These are phyloP conservation scores for Toxonevra muliebris DNA, from an alignment of 2,888 invertebrate genomes.

Conservation along the genomic window DNA sequence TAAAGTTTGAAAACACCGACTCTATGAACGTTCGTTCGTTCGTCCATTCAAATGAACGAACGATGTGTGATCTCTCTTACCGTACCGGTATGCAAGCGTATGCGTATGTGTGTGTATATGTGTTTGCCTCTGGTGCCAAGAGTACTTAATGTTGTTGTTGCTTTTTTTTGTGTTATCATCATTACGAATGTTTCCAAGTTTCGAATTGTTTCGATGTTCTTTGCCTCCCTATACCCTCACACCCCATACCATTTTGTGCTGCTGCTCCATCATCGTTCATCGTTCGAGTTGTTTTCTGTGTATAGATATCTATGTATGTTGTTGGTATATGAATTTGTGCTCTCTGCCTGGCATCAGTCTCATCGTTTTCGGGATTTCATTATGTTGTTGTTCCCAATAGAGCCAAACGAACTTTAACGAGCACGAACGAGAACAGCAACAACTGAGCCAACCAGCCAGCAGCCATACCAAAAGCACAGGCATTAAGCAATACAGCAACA, in stretches of 20 bases:
- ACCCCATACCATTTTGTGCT: too few relatives aligned
- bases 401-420: not conserved
- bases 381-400: constrained; percentile 14
- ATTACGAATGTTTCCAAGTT: not conserved
- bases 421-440: constrained; percentile 14
- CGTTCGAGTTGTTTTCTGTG: too few relatives aligned
- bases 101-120: not conserved
- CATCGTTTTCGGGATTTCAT: too few relatives aligned
- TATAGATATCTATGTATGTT: too few relatives aligned
- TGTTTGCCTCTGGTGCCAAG: constrained; percentile 1
- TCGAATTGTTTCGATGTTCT: not conserved
- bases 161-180: not conserved
- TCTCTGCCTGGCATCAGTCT: too few relatives aligned
- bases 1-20: too few relatives aligned
- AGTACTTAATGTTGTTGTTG: constrained; percentile 12
- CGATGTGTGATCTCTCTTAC: not conserved
- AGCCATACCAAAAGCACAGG: constrained; percentile 7
- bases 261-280: too few relatives aligned
- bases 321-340: too few relatives aligned
- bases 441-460: constrained; percentile 1
- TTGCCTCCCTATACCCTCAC: not conserved
- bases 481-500: constrained; percentile 22
- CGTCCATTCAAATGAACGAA: constrained; percentile 9
- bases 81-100: not conserved
- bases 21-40: not conserved